Evolutionary conservation across 1,140 invertebrate genomes (phyloP), one percentile per base, ranked within the genome.

Genomic region (Cataglyphis hispanica): DNA sequence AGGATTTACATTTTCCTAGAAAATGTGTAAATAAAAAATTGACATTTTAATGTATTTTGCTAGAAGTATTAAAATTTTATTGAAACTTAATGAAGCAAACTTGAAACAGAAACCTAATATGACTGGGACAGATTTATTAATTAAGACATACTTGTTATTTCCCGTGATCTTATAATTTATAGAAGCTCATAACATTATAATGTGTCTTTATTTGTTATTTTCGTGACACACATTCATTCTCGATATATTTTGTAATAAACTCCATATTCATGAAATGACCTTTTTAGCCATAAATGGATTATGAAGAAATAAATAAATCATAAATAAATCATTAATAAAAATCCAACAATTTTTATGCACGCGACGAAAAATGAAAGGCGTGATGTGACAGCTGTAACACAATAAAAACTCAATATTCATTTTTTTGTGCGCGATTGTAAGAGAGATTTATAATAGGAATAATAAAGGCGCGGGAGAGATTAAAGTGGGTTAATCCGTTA

Each of bases 401-500:
- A 46, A 83, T 83, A 60, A 72, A 46, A 83, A 83, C 37, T 37
- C 67, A 67, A 43, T 70, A 27, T 70, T 60, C 66, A 70, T 81
- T 81, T 83, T 60, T 83, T 60, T 61, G 53, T 34, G 16, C 27
- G 53, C 25, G 53, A 60, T 72, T 60, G 37, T 60, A 72, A 83
- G 61, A 72, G 53, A 72, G 67, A 83, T 72, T 83, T 72, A 72
- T 83, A 72, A 83, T 72, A 72, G 53, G n/a, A 72, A 72, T 83
- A 83, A 83, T 74, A 83, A 72, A 89, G 50, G 60, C 22, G 43
- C 76, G n/a, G 19, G 64, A 27, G 25, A 70, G 78, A 72, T 72
- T 72, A 72, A 72, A 83, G 67, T 83, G 78, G 67, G 53, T 83
- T 83, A 83, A 83, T 83, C 67, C 78, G 27, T 43, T 83, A 67